Percentiles rank a stretch among this genome's conserved stretches.
Conservation (phyloP, 2,888 invertebrate species). For the Drosophila atroscutellata region DNA sequence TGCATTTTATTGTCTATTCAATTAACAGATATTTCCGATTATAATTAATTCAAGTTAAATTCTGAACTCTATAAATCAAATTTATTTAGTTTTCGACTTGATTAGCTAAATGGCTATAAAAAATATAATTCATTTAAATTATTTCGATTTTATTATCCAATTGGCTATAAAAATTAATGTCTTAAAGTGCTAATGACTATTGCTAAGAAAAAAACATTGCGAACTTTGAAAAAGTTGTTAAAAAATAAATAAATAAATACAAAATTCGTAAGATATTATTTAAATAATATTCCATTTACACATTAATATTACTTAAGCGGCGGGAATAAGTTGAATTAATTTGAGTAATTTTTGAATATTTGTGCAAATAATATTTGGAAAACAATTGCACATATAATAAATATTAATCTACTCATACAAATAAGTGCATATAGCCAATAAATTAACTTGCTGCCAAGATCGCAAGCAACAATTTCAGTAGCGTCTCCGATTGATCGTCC, state of each 20-base stretch:
- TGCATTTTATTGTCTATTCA: background rate
- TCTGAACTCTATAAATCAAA: background rate
- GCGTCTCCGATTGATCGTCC: background rate
- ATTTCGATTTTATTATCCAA: background rate
- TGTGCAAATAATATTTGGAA: background rate
- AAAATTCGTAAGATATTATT: background rate
- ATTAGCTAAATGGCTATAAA: background rate
- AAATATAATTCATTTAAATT: background rate
- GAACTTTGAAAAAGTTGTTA: background rate
- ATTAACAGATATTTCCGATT: background rate
- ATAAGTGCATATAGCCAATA: background rate
- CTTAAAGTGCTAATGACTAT: background rate
- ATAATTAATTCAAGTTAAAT: background rate
- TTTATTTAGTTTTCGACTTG: background rate
- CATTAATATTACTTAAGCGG: background rate
- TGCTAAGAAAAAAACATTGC: background rate
- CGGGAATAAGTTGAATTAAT: background rate
- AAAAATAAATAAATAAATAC: no score
- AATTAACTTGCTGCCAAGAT: background rate
- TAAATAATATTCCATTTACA: background rate
- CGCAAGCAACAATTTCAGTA: background rate
- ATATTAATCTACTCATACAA: background rate
- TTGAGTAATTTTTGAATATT: background rate
- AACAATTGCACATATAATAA: background rate
- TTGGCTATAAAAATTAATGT: background rate